Base-by-base conservation (phyloP, 1,140 invertebrate species). In the Hycleus cichorii region DNA sequence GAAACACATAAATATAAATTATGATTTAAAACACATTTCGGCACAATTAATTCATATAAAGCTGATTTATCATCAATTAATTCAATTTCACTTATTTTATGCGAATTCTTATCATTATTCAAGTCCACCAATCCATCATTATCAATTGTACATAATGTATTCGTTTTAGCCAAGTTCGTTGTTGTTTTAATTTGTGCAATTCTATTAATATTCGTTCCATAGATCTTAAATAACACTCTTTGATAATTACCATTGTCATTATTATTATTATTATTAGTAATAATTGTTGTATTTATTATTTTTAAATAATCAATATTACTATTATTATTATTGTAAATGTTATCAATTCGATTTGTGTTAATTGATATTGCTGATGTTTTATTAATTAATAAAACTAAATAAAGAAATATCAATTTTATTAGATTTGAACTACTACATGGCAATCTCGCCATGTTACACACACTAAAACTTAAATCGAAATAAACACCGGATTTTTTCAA, bases 401-500 rank as follows among this genome's bases (percentile, higher is more conserved):
- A 24, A 53, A 53, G 6, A 12, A 53, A 8, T 24, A 47, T 39
- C 18, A 10, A 32, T 53, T 32, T 46, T 7, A 27, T 55, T 55
- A 55, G 7, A 3, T 18, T 42, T 10, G 42, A n/a, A 32, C 32
- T 27, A 57, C 63, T 59, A 67, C 58, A 62, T 63, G 62, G 64
- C 60, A 61, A 56, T 63, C 48, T 66, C 65, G 65, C 67, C 67
- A 69, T 69, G 63, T 62, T 69, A 67, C 63, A 64, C 62, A 45
- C 59, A 66, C 46, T 27, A 39, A 27, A n/a, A 69, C 65, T 69
- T 57, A 63, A 54, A 59, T 42, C 40, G 59, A 57, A 69, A 63
- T 58, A 66, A 68, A 58, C 52, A 55, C 52, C 38, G 39, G 6
- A 6, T 39, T 42, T 42, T 42, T n/a, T 10, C 9, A 42, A 4